These are phyloP conservation scores for Pituophis catenifer DNA, from an alignment of 2,113 vertebrate species.

Conservation along the genomic window DNA sequence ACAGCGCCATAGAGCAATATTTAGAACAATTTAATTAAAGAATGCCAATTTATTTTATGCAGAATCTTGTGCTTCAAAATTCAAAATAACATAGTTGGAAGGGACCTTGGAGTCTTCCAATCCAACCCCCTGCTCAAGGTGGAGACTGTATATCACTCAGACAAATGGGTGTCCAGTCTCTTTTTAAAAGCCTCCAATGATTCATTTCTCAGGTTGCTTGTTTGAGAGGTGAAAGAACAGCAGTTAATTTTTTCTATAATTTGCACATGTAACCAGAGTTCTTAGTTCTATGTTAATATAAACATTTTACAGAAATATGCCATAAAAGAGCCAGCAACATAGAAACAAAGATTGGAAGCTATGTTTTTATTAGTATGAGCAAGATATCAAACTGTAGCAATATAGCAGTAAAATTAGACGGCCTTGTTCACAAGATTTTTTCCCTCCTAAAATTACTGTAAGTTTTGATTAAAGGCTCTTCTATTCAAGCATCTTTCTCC, in stretches of 20 bases:
- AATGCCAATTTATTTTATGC: neutral
- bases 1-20: neutral
- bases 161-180: neutral
- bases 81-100: neutral
- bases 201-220: neutral
- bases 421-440: neutral
- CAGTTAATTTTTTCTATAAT: neutral
- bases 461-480: neutral
- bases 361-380: too few species aligned
- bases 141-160: neutral
- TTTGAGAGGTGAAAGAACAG: conserved; percentile 21
- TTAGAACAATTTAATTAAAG: neutral
- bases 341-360: fast-evolving
- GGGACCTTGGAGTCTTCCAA: neutral
- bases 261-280: neutral
- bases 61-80: conserved; percentile 4
- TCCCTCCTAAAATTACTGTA: too few species aligned
- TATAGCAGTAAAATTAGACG: neutral
- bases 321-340: neutral
- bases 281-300: neutral
- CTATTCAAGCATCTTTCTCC: neutral
- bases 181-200: too few species aligned
- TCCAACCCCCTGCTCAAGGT: neutral
- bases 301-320: neutral
- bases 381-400: too few species aligned